phyloP scores from a whole-genome alignment of 2,797 vertebrate genomes.

The Diplodus puntazzo region DNA sequence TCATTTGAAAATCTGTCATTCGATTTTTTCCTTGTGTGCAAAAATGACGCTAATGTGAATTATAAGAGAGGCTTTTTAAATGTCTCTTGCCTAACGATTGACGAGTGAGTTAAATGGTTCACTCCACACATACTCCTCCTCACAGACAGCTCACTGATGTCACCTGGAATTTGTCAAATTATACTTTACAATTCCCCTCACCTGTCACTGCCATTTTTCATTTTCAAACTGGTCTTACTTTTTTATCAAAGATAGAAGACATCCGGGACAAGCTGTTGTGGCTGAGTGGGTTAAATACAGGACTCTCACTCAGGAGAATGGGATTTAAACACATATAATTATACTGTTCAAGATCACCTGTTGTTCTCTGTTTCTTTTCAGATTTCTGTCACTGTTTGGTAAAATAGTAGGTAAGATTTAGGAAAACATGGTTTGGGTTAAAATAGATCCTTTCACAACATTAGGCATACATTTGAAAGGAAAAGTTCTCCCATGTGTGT shows the following conservation, averaged over 20 bases:
- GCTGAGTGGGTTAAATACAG: too few relatives aligned
- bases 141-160: neutral
- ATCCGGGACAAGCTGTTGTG: too few relatives aligned
- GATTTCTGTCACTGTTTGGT: too few relatives aligned
- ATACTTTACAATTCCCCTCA: neutral
- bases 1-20: conserved; percentile 39
- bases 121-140: neutral
- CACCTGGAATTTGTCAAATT: neutral
- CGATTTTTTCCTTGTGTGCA: conserved; percentile 4
- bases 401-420: too few relatives aligned
- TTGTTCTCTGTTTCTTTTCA: too few relatives aligned
- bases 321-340: too few relatives aligned
- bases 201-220: neutral
- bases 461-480: too few relatives aligned
- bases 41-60: conserved; percentile 24
- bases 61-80: conserved; percentile 1
- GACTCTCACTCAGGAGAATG: too few relatives aligned
- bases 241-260: neutral
- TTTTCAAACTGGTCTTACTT: neutral
- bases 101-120: neutral
- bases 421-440: too few relatives aligned
- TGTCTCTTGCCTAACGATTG: neutral
- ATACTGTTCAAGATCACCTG: too few relatives aligned
- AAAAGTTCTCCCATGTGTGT: too few relatives aligned
- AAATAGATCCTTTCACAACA: too few relatives aligned